Evolutionary conservation across 2,888 invertebrate genomes (phyloP), one percentile per base, ranked within the genome.

Genomic region (Hemaris fuciformis): DNA sequence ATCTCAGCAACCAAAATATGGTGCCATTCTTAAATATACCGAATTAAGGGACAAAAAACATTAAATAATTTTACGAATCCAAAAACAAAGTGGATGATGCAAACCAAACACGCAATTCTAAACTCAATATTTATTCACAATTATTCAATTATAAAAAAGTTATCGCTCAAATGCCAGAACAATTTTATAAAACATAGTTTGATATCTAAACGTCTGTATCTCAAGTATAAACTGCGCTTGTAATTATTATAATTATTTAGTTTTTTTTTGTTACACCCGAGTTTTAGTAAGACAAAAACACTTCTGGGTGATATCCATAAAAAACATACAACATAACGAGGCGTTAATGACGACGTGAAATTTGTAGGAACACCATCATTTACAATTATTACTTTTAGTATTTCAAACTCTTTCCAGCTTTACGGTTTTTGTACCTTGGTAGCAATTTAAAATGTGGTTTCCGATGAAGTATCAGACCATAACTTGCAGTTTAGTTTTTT

Each of bases 331-430:
- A 23, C 25, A 45, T 34, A 45, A 45, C 31, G 53, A 53, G 53
- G 53, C 53, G 53, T 53, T 53, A 53, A 53, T 53, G 53, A 53
- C 31, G 18, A 53, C 53, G 31, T 53, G 53, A 53, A 53, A 8
- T 31, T 53, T 53, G 53, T 53, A 53, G 53, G 53, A 18, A 31
- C 53, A 53, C 53, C 53, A 59, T 59, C 43, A 59, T 25, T 31
- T 59, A 27, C 18, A 45, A 27, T 27, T 27, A 3, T n/a, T 15
- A 6, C 15, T 22, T 13, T 15, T 15, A 48, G 1, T 27, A 15
- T 15, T 25, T 27, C 18, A 53, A 6, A 20, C 4, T 10, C 13
- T 3, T n/a, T 38, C 38, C 10, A n/a, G 38, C 38, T 38, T 38
- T 38, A 4, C n/a, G 10, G n/a, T 38, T 38, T 38, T n/a, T n/a